A percentile compares a stretch with the other conserved stretches of the same genome.
These are phyloP conservation scores for Sturmia bella DNA, from an alignment of 2,888 invertebrate species.

Conservation along the genomic window DNA sequence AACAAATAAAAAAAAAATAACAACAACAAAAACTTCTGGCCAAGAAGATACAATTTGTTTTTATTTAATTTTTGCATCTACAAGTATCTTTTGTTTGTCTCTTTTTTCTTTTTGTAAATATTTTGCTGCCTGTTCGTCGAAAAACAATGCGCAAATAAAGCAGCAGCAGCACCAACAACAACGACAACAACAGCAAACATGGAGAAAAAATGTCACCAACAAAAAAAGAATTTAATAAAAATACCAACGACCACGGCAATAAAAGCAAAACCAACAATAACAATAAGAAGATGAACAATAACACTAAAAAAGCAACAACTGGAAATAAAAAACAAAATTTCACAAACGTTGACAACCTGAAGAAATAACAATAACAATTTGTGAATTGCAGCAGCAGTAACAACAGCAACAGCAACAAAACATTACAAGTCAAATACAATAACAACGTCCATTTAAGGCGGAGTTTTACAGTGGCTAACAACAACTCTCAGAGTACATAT, in stretches of 20 bases:
- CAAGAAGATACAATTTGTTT: constrained; percentile 48
- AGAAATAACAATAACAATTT: constrained; percentile 52
- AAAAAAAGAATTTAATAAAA: constrained; percentile 54
- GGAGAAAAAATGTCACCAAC: constrained; percentile 62
- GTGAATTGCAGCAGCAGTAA: constrained; percentile 24
- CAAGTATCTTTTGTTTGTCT: constrained; percentile 38
- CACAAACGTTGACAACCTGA: constrained; percentile 56
- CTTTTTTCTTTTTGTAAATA: constrained; percentile 13
- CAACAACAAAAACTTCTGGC: constrained; percentile 42
- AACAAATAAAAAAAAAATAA: constrained; percentile 40
- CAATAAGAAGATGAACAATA: constrained; percentile 50
- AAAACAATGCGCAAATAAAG: constrained; percentile 65
- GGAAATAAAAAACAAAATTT: constrained; percentile 35
- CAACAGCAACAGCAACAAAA: constrained; percentile 23
- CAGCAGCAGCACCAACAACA: no score
- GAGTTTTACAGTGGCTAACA: constrained; percentile 10
- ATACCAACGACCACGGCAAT: constrained; percentile 60
- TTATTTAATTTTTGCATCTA: constrained; percentile 37
- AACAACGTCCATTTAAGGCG: constrained; percentile 23
- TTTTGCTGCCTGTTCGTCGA: constrained; percentile 19
- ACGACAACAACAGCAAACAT: no score
- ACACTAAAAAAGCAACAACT: constrained; percentile 29
- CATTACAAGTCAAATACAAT: constrained; percentile 31
- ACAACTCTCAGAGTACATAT: not conserved
- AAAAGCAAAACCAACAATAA: constrained; percentile 43